Evolutionary conservation across 2,888 invertebrate genomes (phyloP).

Genomic region (Schizaphis graminum): DNA sequence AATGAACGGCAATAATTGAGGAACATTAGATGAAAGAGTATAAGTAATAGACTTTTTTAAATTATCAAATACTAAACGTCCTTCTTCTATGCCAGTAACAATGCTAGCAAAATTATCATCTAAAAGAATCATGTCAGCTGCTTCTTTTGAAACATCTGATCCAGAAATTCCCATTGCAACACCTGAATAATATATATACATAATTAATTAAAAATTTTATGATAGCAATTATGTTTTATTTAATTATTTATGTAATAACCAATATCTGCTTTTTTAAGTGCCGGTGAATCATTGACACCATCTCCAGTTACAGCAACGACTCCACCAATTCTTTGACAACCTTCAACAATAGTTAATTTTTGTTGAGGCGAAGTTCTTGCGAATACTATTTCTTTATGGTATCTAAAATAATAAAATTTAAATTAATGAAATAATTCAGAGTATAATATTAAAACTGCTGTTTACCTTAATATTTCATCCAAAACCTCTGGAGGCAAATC

Average conservation of each 20-base stretch:
- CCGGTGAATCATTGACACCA: conserved; percentile 94
- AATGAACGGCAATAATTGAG: conserved; percentile 97
- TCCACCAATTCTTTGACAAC: conserved; percentile 91
- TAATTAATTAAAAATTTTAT: background rate
- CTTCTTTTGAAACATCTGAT: conserved; percentile 96
- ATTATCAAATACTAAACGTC: conserved; percentile 96
- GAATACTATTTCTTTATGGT: conserved; percentile 96
- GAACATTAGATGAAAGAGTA: conserved; percentile 96
- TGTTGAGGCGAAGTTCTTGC: conserved; percentile 96
- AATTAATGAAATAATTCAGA: background rate
- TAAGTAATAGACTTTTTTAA: conserved; percentile 98
- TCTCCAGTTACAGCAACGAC: conserved; percentile 93
- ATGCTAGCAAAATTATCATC: conserved; percentile 99
- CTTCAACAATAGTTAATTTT: conserved; percentile 93
- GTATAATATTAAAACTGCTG: conserved; percentile 68
- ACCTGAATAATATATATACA: conserved; percentile 72
- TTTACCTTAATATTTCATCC: conserved; percentile 87
- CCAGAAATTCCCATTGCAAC: conserved; percentile 96
- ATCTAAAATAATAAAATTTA: conserved; percentile 71
- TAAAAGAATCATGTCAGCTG: conserved; percentile 98
- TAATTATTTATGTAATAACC: conserved; percentile 68
- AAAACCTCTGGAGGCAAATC: conserved; percentile 89
- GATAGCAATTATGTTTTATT: conserved; percentile 2
- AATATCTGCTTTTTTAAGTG: conserved; percentile 92
- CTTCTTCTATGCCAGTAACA: conserved; percentile 95